Conservation (phyloP, 2,888 invertebrate genomes). For the Alloplasta piceator region DNA sequence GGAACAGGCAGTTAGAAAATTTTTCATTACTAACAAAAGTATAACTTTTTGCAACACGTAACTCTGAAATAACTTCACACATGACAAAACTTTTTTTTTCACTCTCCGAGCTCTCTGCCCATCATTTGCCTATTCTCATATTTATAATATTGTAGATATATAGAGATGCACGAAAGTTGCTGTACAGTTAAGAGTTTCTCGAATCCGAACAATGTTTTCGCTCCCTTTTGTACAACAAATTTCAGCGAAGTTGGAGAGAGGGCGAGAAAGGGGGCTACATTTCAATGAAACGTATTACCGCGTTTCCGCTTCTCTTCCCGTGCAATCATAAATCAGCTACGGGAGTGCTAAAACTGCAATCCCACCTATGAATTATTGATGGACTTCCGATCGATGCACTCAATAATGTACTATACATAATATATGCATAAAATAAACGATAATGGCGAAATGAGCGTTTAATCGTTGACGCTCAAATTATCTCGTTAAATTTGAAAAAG, state of each 20-base stretch:
- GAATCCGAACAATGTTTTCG: neutral
- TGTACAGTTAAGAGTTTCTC: conserved; percentile 1
- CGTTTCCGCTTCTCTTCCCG: conserved; percentile 21
- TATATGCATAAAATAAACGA: too few species aligned
- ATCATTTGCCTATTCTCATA: neutral
- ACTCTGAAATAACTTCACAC: neutral
- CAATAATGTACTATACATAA: neutral
- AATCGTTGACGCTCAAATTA: conserved; percentile 9
- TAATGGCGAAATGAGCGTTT: conserved; percentile 13
- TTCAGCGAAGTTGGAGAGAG: conserved; percentile 5
- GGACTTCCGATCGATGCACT: conserved; percentile 9
- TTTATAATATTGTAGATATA: neutral
- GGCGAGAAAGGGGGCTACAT: conserved; percentile 35
- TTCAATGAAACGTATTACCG: conserved; percentile 53
- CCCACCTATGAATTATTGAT: conserved; percentile 47
- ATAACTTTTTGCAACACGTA: conserved; percentile 13
- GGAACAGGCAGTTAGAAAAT: too few species aligned
- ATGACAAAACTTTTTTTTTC: conserved; percentile 11
- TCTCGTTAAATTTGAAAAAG: too few species aligned
- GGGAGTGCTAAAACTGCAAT: conserved; percentile 23
- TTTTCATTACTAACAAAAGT: neutral
- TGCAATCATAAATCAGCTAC: conserved; percentile 45
- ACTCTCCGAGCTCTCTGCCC: neutral
- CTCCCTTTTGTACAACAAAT: conserved; percentile 30
- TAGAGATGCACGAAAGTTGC: conserved; percentile 3